Conservation (phyloP, 2,797 vertebrate species). For the Sebastes steindachneri region DNA sequence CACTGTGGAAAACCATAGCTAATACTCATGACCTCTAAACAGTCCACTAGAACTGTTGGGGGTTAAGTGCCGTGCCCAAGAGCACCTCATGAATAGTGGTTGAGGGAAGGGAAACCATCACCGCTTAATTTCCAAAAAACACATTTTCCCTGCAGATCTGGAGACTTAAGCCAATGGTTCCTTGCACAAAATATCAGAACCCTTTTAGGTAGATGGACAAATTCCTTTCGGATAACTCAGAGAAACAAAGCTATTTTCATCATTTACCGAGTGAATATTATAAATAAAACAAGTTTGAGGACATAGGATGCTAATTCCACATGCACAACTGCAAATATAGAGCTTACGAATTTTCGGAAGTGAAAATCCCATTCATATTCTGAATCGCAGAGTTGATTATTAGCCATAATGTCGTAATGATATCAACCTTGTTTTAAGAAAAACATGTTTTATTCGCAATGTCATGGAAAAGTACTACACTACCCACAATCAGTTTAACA, state of each 20-base stretch:
- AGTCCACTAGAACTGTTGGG: background rate
- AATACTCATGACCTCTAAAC: conserved; percentile 33
- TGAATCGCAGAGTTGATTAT: too few species aligned
- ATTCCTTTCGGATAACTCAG: background rate
- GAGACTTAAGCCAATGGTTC: background rate
- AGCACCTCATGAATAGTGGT: background rate
- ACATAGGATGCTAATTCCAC: background rate
- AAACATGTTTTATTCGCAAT: too few species aligned
- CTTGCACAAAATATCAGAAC: background rate
- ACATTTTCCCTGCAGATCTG: background rate
- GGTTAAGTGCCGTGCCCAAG: conserved; percentile 2
- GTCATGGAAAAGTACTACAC: too few species aligned
- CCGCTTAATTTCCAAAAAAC: background rate
- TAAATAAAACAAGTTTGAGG: background rate
- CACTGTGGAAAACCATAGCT: conserved; percentile 50
- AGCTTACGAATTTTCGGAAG: too few species aligned
- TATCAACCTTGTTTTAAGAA: too few species aligned
- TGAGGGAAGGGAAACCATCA: background rate
- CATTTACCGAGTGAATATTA: background rate
- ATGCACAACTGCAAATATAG: background rate
- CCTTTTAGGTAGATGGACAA: background rate
- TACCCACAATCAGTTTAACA: too few species aligned
- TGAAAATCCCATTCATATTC: too few species aligned
- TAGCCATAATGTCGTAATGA: too few species aligned
- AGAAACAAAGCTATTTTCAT: background rate